Base-by-base conservation (phyloP, 1,140 invertebrate species). In the Anagrus nilaparvatae region DNA sequence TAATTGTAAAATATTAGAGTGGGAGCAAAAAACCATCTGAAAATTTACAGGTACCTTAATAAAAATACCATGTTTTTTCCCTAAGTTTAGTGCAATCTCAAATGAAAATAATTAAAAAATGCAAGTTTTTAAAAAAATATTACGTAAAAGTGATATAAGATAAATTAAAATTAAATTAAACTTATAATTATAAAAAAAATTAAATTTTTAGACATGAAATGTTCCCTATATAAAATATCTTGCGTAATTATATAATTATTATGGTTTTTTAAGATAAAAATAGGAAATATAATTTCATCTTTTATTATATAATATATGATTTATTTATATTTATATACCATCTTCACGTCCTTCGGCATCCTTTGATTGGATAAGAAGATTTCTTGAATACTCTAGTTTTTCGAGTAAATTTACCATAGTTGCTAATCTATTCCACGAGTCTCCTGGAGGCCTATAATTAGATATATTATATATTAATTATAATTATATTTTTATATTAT, bases 371-470 rank as follows among this genome's bases (percentile, higher is more conserved):
- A 68, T 63, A 20, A 68, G 29, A 4, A 59, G 49, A 43, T 56
- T 47, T 37, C 67, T 59, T 43, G 74, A 69, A 49, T 76, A 73
- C 48, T 81, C 74, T 19, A 84, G 62, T 53, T 75, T 73, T 59
- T 81, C 77, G 46, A 86, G 59, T 28, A 79, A 70, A 55, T 84
- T 82, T 57, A 87, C 84, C 45, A 90, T 68, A 19, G 76, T 75
- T 12, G 85, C 85, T 30, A 88, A 61, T 58, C 78, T 75, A 48
- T 71, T 75, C 87, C 86, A 90, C 2, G 82, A 78, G 64, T 88
- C 84, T 44, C 79, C 78, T 34, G 79, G 66, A 20, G 74, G 75
- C 40, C 85, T 89, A 66, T 24, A 70, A 61, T 47, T 50, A 61
- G 56, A 56, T 58, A 52, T 58, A 55, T 23, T 55, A 36, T 33